A percentile compares a stretch with the other conserved stretches of the same genome.
Evolutionary conservation across 2,888 invertebrate species (phyloP).

Genomic region (Disparrhopalites patrizii): DNA sequence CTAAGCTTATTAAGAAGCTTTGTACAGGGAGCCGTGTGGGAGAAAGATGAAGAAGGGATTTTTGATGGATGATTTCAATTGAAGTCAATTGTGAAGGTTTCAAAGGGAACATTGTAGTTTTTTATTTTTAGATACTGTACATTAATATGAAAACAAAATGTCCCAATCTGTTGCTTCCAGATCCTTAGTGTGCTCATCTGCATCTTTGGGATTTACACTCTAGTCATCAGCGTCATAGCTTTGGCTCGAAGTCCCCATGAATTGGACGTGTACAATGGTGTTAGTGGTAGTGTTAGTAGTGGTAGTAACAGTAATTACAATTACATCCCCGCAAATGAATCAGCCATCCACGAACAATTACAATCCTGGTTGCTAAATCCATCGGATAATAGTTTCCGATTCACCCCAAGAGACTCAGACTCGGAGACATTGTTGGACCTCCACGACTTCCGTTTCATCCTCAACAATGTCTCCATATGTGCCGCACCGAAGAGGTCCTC

Average conservation of each 20-base stretch:
- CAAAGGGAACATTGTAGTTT: neutral
- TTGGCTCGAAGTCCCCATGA: slow-evolving; percentile 26
- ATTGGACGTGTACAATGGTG: slow-evolving; percentile 21
- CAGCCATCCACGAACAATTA: slow-evolving; percentile 37
- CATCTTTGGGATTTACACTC: slow-evolving; percentile 41
- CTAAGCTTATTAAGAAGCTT: no score
- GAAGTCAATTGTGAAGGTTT: no score
- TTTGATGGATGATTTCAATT: neutral
- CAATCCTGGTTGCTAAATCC: slow-evolving; percentile 41
- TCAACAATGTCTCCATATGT: slow-evolving; percentile 44
- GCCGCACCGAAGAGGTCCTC: neutral
- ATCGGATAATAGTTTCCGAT: neutral
- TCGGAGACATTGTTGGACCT: slow-evolving; percentile 28
- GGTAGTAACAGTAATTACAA: slow-evolving; percentile 6
- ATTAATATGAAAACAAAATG: neutral
- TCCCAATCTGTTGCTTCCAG: slow-evolving; percentile 26
- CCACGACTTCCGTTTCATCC: slow-evolving; percentile 40
- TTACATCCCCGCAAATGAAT: slow-evolving; percentile 14
- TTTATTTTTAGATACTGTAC: neutral
- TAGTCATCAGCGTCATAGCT: slow-evolving; percentile 45
- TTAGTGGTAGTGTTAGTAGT: slow-evolving; percentile 6
- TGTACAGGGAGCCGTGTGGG: no score
- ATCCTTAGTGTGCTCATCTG: slow-evolving; percentile 40
- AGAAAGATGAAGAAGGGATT: no score
- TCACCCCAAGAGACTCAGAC: neutral